Conservation (phyloP, 1,140 invertebrate species). For the Drosophila varians region DNA sequence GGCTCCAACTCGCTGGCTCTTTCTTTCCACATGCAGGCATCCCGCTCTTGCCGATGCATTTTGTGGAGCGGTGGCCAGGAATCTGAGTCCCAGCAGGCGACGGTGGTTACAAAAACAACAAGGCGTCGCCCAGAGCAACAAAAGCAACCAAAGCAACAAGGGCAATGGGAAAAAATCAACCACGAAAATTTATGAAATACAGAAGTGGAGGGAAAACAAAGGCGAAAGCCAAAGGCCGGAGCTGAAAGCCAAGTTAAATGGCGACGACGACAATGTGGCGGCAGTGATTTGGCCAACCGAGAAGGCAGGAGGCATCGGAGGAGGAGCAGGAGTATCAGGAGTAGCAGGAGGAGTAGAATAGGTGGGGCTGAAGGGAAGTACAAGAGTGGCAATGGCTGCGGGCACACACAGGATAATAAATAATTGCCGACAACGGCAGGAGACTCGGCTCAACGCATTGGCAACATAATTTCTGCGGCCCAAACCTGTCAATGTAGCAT, state of each 20-base stretch:
- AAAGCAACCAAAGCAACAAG: conserved; percentile 45
- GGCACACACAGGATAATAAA: conserved; percentile 76
- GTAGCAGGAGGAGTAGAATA: conserved; percentile 5
- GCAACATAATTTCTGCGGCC: conserved; percentile 70
- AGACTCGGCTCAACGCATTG: conserved; percentile 38
- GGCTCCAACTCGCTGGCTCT: conserved; percentile 17
- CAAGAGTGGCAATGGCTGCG: conserved; percentile 63
- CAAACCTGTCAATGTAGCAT: conserved; percentile 48
- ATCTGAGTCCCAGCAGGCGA: conserved; percentile 57
- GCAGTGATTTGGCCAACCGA: conserved; percentile 53
- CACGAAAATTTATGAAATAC: conserved; percentile 77
- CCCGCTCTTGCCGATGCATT: conserved; percentile 8
- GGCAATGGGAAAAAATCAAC: conserved; percentile 54
- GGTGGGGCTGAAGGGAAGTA: conserved; percentile 32
- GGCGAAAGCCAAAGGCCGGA: no score
- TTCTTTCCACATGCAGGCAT: conserved; percentile 17
- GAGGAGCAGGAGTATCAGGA: conserved; percentile 1
- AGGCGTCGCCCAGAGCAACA: conserved; percentile 66
- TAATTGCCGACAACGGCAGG: conserved; percentile 59
- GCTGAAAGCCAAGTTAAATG: conserved; percentile 51
- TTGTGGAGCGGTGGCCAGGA: conserved; percentile 24
- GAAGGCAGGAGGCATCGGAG: neutral
- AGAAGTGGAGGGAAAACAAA: conserved; percentile 52
- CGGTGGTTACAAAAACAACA: conserved; percentile 29
- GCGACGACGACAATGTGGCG: conserved; percentile 60